These are phyloP conservation scores for Sisyra nigra DNA, from an alignment of 2,888 invertebrate species.

Conservation along the genomic window DNA sequence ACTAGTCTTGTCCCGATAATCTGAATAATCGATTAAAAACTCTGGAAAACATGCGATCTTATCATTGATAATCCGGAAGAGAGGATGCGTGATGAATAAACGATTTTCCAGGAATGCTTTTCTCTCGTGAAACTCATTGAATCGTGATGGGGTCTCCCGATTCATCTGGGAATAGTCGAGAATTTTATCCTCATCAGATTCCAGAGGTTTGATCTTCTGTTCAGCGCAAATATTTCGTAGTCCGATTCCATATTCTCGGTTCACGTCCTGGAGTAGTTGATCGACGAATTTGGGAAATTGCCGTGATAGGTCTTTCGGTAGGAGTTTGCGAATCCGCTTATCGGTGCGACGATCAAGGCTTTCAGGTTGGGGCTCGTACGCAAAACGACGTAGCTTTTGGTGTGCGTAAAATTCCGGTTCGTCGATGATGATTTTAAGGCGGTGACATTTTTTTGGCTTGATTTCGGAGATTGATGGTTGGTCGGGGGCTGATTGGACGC, in stretches of 20 bases:
- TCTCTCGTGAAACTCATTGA: conserved; percentile 34
- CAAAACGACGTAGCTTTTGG: neutral
- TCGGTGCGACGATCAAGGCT: neutral
- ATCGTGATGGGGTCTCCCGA: conserved; percentile 43
- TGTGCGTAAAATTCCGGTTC: neutral
- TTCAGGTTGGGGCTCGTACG: neutral
- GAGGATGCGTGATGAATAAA: conserved; percentile 42
- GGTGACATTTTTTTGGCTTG: no score
- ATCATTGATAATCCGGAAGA: conserved; percentile 40
- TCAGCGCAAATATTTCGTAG: conserved; percentile 47
- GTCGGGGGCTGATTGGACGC: neutral
- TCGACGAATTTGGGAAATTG: conserved; percentile 37
- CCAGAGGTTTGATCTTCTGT: conserved; percentile 38
- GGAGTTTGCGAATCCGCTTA: conserved; percentile 37
- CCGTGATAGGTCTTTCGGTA: conserved; percentile 34
- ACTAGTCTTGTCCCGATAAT: conserved; percentile 27
- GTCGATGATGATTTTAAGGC: neutral
- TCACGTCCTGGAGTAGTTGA: conserved; percentile 35
- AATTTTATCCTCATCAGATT: conserved; percentile 33
- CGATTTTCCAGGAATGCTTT: conserved; percentile 36
- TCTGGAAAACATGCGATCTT: conserved; percentile 34
- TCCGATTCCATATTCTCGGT: conserved; percentile 38
- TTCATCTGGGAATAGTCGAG: conserved; percentile 37
- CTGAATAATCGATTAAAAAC: conserved; percentile 33
- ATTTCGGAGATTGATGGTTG: neutral